Base-by-base conservation (phyloP, 53 echinoderm and acorn worm genomes). In the Glandiceps talaboti region DNA sequence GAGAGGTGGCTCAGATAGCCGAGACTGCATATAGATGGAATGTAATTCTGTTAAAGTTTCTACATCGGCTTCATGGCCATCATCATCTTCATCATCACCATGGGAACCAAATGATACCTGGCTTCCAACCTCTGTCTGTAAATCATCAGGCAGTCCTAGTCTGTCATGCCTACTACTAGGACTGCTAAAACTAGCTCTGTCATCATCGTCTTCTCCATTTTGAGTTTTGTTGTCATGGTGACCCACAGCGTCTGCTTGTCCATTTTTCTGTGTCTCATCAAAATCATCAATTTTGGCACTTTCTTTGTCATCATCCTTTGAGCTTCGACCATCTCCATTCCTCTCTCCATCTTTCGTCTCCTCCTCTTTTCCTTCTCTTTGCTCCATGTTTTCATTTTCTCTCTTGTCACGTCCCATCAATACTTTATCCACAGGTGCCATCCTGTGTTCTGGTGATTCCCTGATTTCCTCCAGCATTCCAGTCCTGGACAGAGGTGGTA, bases 41-140 rank as follows among this genome's bases (percentile, higher is more conserved):
- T 99, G 99, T 20, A 94, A 77, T 77, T 99, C 94, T 25, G 99
- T 99, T 76, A 99, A 27, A 0, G 99, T 99, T 33, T 99, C 99
- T 26, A 99, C 79, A 33, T 99, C 99, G 0, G 94, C 94, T 29
- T 99, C 99, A 74, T 94, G 89, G 0, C 99, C 94, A 27, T 96
- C 97, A 32, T 92, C 89, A 31, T 45, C 64, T 45, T 45, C 64
- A 45, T 45, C 64, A 20, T 45, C 64, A 45, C 20, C 64, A 6
- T 12, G 20, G 20, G 64, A 45, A 20, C 64, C 64, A 20, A 45
- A 45, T 20, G 64, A 45, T 20, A 45, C 64, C 64, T 45, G 64
- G 20, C 94, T 99, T 73, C 91, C 99, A 85, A 99, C 93, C 30
- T 94, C 96, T 14, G 87, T 86, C 84, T 89, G 73, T 33, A 83